phyloP scores from a whole-genome alignment of 2,797 vertebrate species.

The Pangasius djambal region DNA sequence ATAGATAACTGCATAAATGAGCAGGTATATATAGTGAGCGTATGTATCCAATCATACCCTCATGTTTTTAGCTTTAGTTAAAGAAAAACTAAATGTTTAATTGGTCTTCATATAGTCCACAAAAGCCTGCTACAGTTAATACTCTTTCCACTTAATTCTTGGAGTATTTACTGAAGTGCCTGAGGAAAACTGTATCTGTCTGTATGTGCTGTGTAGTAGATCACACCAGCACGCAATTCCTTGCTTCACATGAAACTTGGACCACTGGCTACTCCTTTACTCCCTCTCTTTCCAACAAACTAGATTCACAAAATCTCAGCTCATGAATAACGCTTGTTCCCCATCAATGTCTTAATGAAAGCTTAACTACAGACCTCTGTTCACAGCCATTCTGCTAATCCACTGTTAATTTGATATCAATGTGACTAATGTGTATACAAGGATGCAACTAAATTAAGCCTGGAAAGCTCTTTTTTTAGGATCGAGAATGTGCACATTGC shows the following conservation, averaged over 20 bases:
- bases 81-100: not conserved
- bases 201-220: not conserved
- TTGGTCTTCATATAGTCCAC: not conserved
- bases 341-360: conserved; percentile 55
- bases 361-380: conserved; percentile 48
- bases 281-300: conserved; percentile 16
- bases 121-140: not conserved
- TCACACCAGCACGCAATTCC: not conserved
- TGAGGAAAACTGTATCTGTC: not conserved
- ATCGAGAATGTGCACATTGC: not conserved
- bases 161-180: not conserved
- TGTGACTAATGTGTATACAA: conserved; percentile 50
- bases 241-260: not conserved
- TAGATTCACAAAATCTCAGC: conserved; percentile 35
- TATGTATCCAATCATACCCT: not conserved
- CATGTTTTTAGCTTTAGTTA: not conserved
- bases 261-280: not conserved
- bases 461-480: conserved; percentile 38
- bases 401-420: conserved; percentile 64
- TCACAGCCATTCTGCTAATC: conserved; percentile 60
- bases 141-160: not conserved
- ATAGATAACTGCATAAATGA: not conserved
- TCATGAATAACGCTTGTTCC: conserved; percentile 53
- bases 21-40: not conserved
- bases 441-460: conserved; percentile 50